phyloP scores from a whole-genome alignment of 2,113 vertebrate species.

The Alligator mississippiensis region DNA sequence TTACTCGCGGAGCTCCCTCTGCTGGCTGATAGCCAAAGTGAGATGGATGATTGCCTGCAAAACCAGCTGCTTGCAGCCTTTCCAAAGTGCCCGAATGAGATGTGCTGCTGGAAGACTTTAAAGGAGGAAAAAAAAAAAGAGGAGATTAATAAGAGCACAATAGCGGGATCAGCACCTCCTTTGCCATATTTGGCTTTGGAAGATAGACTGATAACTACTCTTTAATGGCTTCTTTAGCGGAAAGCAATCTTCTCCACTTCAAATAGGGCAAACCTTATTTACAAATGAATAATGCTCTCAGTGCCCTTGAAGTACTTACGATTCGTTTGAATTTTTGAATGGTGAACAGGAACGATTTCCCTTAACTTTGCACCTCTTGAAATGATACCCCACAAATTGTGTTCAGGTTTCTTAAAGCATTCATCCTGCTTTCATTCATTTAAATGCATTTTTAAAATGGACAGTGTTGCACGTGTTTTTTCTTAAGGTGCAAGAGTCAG shows the following conservation, averaged over 20 bases:
- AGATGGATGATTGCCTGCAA: background rate
- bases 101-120: background rate
- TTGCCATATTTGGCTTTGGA: background rate
- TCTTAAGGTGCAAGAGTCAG: background rate
- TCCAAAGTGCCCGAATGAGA: background rate
- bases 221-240: background rate
- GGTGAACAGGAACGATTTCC: slow-evolving; percentile 14
- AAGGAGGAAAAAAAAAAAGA: background rate
- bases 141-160: background rate
- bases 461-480: background rate
- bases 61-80: background rate
- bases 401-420: background rate
- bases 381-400: background rate
- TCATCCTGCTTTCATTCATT: background rate
- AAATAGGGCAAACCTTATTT: background rate
- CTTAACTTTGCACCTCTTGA: slow-evolving; percentile 5
- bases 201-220: background rate
- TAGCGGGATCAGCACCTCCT: accelerated
- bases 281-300: background rate
- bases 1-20: background rate
- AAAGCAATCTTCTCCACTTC: background rate
- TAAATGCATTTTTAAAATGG: slow-evolving; percentile 33
- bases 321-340: background rate
- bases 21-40: background rate
- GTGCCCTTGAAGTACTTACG: background rate